These are phyloP conservation scores for Florisuga fusca DNA, from an alignment of 2,797 vertebrate species.

Conservation along the genomic window DNA sequence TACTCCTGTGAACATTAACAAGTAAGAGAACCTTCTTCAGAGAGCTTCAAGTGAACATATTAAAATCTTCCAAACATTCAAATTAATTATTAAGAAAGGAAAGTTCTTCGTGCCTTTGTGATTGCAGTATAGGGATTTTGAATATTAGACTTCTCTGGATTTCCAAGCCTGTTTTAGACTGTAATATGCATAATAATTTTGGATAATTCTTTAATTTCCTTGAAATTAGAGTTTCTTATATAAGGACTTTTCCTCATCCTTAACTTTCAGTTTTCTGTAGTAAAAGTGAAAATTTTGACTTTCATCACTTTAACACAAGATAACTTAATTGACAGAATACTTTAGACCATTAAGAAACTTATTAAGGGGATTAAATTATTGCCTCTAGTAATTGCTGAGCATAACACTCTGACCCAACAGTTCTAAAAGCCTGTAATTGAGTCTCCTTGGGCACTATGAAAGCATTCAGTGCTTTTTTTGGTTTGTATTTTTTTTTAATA, in stretches of 20 bases:
- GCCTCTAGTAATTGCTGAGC: not conserved
- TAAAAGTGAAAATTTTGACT: not conserved
- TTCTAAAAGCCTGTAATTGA: not conserved
- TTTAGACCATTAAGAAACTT: not conserved
- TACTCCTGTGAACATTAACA: not conserved
- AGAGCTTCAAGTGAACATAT: not conserved
- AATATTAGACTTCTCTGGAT: not conserved
- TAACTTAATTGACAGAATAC: not conserved
- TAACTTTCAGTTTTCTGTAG: not conserved
- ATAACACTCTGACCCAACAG: not conserved
- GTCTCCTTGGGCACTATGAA: not conserved
- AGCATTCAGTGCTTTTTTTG: not conserved
- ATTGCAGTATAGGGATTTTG: not conserved
- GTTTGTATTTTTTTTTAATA: conserved; percentile 20
- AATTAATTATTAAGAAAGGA: not conserved
- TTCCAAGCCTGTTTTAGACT: not conserved
- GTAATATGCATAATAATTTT: not conserved
- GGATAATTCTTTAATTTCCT: conserved; percentile 11
- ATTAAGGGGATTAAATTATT: conserved; percentile 34
- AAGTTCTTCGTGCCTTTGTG: not conserved
- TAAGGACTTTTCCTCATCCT: not conserved
- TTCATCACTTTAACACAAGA: not conserved
- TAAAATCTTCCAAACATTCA: not conserved
- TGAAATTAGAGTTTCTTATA: not conserved
- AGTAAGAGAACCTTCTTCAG: not conserved